Percentiles rank a stretch among this genome's conserved stretches.
Evolutionary conservation across 2,888 invertebrate genomes (phyloP).

Genomic region (Tetragonisca angustula): DNA sequence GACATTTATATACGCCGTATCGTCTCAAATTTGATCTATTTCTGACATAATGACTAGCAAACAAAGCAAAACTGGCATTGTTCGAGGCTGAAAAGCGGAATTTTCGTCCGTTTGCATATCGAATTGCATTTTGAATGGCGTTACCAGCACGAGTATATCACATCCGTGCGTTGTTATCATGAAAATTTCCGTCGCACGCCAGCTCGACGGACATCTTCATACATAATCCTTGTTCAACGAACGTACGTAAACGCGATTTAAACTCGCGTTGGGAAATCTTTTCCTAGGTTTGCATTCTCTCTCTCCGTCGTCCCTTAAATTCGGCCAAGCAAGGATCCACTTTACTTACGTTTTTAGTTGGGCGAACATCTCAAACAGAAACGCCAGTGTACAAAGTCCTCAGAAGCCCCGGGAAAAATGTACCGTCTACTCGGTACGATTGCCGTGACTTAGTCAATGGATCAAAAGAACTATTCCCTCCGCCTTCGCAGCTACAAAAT

Average conservation of each 20-base stretch:
- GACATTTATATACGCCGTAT: constrained; percentile 19
- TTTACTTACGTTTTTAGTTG: constrained; percentile 32
- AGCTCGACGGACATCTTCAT: not conserved
- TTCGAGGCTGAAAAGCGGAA: not conserved
- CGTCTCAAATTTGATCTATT: constrained; percentile 3
- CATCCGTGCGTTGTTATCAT: not conserved
- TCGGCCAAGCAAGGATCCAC: constrained; percentile 3
- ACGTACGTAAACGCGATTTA: no score
- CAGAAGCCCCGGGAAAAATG: constrained; percentile 15
- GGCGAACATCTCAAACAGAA: constrained; percentile 4
- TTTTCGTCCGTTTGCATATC: not conserved
- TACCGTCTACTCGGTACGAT: constrained; percentile 30
- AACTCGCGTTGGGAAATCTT: not conserved
- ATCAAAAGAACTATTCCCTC: constrained; percentile 58
- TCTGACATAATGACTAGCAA: not conserved
- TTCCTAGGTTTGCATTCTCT: no score
- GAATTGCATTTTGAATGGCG: not conserved
- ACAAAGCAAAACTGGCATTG: not conserved
- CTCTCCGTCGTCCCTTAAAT: not conserved
- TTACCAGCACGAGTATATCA: not conserved
- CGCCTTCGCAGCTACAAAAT: constrained; percentile 60
- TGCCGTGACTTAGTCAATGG: constrained; percentile 62
- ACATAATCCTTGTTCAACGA: not conserved
- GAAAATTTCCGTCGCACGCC: not conserved
- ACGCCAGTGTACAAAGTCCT: not conserved